Evolutionary conservation across 1,140 invertebrate genomes (phyloP), one percentile per base, ranked within the genome.

Genomic region (Megalopta genalis): DNA sequence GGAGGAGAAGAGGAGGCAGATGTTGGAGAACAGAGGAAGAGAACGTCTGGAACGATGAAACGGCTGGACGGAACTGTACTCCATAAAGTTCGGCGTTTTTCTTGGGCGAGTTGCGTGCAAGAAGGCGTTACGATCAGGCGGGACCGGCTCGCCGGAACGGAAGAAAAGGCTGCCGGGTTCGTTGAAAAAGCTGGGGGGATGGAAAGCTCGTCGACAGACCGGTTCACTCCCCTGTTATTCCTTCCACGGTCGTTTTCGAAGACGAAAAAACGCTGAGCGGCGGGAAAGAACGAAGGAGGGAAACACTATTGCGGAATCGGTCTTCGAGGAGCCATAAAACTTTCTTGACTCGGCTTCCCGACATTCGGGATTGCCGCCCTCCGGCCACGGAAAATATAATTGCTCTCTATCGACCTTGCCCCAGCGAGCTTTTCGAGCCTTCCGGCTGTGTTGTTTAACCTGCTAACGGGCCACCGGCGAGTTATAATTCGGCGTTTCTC

Each of bases 281-380:
- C 32, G 32, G 32, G 32, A 32, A 32, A 32, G 32, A 27, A 59
- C 16, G 2, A 18, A 0, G 7, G 25, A 25, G 23, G n/a, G 6
- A 65, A 54, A 52, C 39, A 37, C n/a, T 32, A 7, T 39, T 25
- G 37, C 9, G 14, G 39, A 49, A 77, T 77, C 54, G 39, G 23
- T 62, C 74, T 69, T 68, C 57, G 66, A 37, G 74, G 74, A 69
- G 39, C 54, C 25, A 49, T 76, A 70, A 69, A 77, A 77, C 74
- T 46, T 57, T 9, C 25, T 21, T 8, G 25, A 32, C 32, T 32
- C 32, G 32, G 14, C 62, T 67, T 69, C 32, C 23, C 74, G 52
- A 67, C 64, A 18, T 7, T 23, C 21, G 52, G 7, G 68, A n/a
- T 65, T 42, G 18, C 37, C 4, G 59, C n/a, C 70, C 69, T 42